Evolutionary conservation across 2,888 invertebrate species (phyloP).

Genomic region (Eristalis pertinax): DNA sequence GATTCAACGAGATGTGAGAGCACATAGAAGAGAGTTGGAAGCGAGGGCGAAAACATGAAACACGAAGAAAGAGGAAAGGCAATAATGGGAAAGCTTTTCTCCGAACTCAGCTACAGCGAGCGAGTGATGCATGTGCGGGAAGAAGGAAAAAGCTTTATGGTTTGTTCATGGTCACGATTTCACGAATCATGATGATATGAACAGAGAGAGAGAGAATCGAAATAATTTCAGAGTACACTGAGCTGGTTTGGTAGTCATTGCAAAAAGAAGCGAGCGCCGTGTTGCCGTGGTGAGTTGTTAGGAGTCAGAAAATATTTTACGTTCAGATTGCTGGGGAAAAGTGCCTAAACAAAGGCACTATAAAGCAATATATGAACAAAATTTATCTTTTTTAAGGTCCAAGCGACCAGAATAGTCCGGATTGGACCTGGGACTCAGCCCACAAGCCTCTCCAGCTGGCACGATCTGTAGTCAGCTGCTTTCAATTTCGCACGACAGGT

Average conservation of each 20-base stretch:
- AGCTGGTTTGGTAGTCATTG: neutral
- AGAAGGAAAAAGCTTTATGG: conserved; percentile 22
- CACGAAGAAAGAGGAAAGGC: neutral
- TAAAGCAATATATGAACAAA: too few species aligned
- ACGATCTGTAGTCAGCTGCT: too few species aligned
- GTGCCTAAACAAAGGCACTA: neutral
- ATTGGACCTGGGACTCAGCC: too few species aligned
- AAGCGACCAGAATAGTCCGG: too few species aligned
- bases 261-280: neutral
- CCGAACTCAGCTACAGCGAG: neutral
- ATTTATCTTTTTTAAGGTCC: too few species aligned
- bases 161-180: conserved; percentile 33
- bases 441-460: too few species aligned
- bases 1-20: conserved; percentile 40
- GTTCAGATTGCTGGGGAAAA: neutral
- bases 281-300: neutral
- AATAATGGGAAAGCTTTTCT: neutral
- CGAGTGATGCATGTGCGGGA: conserved; percentile 1
- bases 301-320: neutral
- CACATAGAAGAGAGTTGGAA: neutral
- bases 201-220: conserved; percentile 1
- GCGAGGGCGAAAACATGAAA: neutral
- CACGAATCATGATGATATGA: conserved; percentile 7
- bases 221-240: neutral
- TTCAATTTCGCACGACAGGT: too few species aligned